Percentiles rank a stretch among this genome's conserved stretches.
phyloP scores from a whole-genome alignment of 2,888 invertebrate species.

The Cheilosia grossa region DNA sequence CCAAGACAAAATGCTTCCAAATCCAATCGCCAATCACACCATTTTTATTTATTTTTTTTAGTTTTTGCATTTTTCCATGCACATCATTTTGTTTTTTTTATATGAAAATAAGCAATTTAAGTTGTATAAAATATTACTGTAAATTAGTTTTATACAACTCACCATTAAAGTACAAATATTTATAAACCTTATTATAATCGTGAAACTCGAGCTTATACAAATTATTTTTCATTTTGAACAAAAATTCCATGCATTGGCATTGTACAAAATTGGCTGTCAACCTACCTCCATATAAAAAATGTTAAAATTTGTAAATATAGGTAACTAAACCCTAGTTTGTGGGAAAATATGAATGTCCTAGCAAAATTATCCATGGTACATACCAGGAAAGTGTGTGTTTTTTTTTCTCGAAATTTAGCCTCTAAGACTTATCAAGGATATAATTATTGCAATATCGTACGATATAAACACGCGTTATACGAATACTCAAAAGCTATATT shows the following conservation, averaged over 20 bases:
- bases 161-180: slow-evolving; percentile 55
- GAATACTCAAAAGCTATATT: slow-evolving; percentile 73
- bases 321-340: slow-evolving; percentile 3
- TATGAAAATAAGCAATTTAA: neutral
- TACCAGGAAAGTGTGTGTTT: slow-evolving; percentile 14
- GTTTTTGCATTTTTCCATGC: neutral
- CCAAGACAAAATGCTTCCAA: slow-evolving; percentile 21
- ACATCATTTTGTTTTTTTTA: neutral
- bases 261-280: slow-evolving; percentile 60
- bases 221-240: slow-evolving; percentile 14
- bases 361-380: slow-evolving; percentile 49
- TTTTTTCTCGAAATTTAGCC: slow-evolving; percentile 27
- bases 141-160: slow-evolving; percentile 36
- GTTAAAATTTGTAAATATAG: slow-evolving; percentile 29
- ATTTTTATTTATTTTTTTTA: neutral
- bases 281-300: slow-evolving; percentile 41
- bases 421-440: slow-evolving; percentile 38
- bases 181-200: slow-evolving; percentile 21
- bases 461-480: slow-evolving; percentile 67
- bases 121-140: slow-evolving; percentile 30
- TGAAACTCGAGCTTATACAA: slow-evolving; percentile 51
- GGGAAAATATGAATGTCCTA: slow-evolving; percentile 44
- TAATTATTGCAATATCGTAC: slow-evolving; percentile 54
- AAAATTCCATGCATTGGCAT: slow-evolving; percentile 29
- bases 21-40: slow-evolving; percentile 4